Conservation (phyloP, 1,140 invertebrate genomes). For the Zaprionus inermis region DNA sequence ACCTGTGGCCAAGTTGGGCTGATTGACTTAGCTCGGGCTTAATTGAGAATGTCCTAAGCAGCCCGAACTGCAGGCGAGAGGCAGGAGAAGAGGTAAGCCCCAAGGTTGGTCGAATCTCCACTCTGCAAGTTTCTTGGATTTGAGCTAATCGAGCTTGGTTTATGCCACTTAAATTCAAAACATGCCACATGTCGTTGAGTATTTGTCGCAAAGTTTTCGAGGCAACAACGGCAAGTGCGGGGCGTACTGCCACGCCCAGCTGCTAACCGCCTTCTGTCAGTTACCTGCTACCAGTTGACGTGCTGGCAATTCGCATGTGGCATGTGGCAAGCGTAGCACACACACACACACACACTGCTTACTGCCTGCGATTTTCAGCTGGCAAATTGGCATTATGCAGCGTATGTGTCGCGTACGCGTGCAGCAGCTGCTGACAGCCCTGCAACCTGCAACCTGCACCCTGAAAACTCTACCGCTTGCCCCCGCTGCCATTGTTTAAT, state of each 20-base stretch:
- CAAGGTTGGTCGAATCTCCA: too few relatives aligned
- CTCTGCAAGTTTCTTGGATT: too few relatives aligned
- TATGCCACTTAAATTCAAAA: conserved; percentile 21
- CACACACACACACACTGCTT: too few relatives aligned
- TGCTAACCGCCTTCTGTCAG: neutral
- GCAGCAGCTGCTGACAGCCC: neutral
- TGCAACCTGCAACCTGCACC: neutral
- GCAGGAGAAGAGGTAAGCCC: neutral
- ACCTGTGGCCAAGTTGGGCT: neutral
- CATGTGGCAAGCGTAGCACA: conserved; percentile 19
- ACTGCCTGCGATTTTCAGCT: conserved; percentile 47
- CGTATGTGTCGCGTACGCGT: conserved; percentile 52
- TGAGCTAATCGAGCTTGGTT: neutral
- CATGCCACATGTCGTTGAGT: conserved; percentile 33
- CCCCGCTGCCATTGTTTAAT: conserved; percentile 36
- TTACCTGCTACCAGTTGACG: conserved; percentile 56
- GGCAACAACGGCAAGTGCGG: neutral
- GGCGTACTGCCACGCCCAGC: neutral
- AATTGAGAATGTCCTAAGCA: neutral
- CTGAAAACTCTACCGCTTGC: too few relatives aligned
- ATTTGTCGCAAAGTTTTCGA: conserved; percentile 30
- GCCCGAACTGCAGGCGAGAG: neutral
- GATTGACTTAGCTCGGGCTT: neutral
- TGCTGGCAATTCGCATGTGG: conserved; percentile 60
- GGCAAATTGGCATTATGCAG: conserved; percentile 62